Base-by-base conservation (phyloP, 1,140 invertebrate genomes). In the Heliconius eleuchia region DNA sequence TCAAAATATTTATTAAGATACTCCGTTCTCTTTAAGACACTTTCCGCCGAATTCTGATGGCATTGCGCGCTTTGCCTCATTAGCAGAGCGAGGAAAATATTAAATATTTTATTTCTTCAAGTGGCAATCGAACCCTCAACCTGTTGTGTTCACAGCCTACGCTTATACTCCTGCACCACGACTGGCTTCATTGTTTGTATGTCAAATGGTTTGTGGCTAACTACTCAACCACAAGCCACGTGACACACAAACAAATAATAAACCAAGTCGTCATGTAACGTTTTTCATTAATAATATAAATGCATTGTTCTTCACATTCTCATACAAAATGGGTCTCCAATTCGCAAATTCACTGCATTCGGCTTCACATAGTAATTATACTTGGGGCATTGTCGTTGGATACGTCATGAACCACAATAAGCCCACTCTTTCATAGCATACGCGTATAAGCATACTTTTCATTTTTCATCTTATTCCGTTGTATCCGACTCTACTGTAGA, bases 211-310 rank as follows among this genome's bases (percentile, higher is more conserved):
- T 37, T 6, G 6, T 37, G 34, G 34, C 34, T 37, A 37, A 37
- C 16, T 18, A 55, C 18, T 55, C 19, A 16, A 19, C 52, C 13
- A 57, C 55, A 57, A 6, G 27, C n/a, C 5, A 18, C n/a, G 18
- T 57, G 19, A 66, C n/a, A 66, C 11, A 30, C n/a, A 27, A 7
- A 66, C 23, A 13, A 27, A 30, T 4, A 66, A 23, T 66, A 66
- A 3, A 66, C 0, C 60, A 66, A 66, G 60, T 66, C 60, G 60
- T 30, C 60, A 30, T 66, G 23, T 66, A 16, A 66, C 27, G 23
- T 66, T 66, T 60, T 66, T 66, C 60, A 66, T 66, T 66, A 66
- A 30, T 66, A 66, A 66, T 6, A 66, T 66, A 66, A 66, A 66
- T 13, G 60, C 27, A 66, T 66, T 66, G 60, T 66, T 66, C 60